Conservation (phyloP, 2,797 vertebrate genomes). For the Brotula barbata region DNA sequence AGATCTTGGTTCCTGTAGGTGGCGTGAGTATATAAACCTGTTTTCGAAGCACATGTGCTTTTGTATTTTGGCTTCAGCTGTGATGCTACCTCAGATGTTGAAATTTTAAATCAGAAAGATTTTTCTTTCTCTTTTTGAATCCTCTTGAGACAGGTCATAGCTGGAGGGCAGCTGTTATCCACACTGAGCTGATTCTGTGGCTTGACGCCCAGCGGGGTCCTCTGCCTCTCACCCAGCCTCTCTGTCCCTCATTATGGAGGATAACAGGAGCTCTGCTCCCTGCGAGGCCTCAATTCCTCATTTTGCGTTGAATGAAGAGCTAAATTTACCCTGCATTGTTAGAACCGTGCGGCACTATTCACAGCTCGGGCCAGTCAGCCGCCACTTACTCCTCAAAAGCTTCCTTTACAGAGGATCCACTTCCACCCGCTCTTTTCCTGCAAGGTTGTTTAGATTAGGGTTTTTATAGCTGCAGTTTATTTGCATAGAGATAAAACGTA, state of each 20-base stretch:
- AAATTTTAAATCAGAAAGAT: not conserved
- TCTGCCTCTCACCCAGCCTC: constrained; percentile 3
- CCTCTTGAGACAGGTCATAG: not conserved
- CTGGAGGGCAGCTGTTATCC: not conserved
- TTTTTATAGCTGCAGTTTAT: constrained; percentile 11
- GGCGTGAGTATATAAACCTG: too few species aligned
- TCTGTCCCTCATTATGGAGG: constrained; percentile 45
- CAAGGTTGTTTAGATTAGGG: not conserved
- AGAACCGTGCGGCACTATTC: not conserved
- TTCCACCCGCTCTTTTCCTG: constrained; percentile 20
- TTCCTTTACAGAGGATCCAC: constrained; percentile 16
- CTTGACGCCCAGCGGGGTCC: not conserved
- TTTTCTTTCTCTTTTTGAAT: not conserved
- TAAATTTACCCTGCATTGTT: constrained; percentile 60
- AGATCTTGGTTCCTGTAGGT: too few species aligned
- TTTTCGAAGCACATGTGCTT: not conserved
- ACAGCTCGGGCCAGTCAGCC: not conserved
- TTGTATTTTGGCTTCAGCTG: not conserved
- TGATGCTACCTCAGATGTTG: constrained; percentile 4
- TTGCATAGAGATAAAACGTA: constrained; percentile 2
- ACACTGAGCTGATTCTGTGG: not conserved
- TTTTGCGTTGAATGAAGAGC: constrained; percentile 42
- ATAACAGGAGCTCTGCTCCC: constrained; percentile 19
- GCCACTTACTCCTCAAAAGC: constrained; percentile 20
- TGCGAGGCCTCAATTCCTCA: constrained; percentile 7